Base-by-base conservation (phyloP, 2,113 vertebrate genomes). In the Athene noctua region DNA sequence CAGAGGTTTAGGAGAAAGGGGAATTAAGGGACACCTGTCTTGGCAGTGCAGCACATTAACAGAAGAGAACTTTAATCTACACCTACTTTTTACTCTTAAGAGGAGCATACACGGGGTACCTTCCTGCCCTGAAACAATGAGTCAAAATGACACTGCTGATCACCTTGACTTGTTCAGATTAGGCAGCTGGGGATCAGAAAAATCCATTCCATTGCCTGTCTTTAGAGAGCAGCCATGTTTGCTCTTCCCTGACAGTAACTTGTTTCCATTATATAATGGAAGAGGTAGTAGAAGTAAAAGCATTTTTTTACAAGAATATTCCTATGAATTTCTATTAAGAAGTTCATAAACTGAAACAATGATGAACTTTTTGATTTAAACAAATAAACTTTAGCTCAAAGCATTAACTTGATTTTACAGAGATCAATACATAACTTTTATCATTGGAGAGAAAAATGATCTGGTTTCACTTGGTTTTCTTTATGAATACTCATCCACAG, bases 21-120 rank as follows among this genome's bases (percentile, higher is more conserved):
- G 4, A 40, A 44, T 86, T 36, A 88, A 44, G 16, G 25, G 30
- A 32, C 32, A 49, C 25, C 34, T 46, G 2, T 44, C 42, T 55
- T 79, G 30, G 9, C 40, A 80, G 15, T 62, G 32, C 10, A 52
- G 13, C 22, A 42, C 1, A 0, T 58, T 58, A 85, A 25, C 10
- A 75, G 22, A 65, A 74, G 14, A 74, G 14, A 86, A 38, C 6
- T 54, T 81, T 34, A 36, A n/a, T 77, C 46, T 65, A 34, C 14
- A 65, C 9, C 8, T 5, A 2, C 5, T 7, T 68, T 52, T 67
- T 75, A 32, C 7, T 38, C 20, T 38, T 38, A 22, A 14, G 40
- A 77, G 16, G 2, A 70, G 8, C 11, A 32, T 47, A 51, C 1
- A 1, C 11, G 54, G 7, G 14, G 3, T 6, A 62, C 16, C 30